Evolutionary conservation across 2,797 vertebrate genomes (phyloP), one percentile per base, ranked within the genome.

Genomic region (Lates japonicus): DNA sequence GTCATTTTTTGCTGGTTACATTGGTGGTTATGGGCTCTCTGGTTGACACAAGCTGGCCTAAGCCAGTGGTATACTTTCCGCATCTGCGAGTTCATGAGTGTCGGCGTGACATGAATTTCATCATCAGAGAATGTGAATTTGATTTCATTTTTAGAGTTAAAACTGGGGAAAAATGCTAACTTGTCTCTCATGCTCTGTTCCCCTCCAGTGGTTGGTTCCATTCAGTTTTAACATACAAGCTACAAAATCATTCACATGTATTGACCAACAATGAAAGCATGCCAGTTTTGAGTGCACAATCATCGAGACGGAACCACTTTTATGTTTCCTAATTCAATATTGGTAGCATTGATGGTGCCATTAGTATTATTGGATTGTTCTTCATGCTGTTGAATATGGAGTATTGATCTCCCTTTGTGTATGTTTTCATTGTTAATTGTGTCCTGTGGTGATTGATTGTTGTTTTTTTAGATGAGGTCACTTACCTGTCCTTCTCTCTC

Each of bases 351-450:
- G 70, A 76, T 25, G 77, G 33, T 7, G 44, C 80, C 85, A 70
- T 88, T 78, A 80, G 68, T 69, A 78, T 78, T 85, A 77, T 62
- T n/a, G 78, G 71, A 80, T 84, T 82, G 60, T 72, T 61, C 59
- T 58, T 39, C 8, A 2, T 80, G 62, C 61, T 64, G 55, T 49
- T 88, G 62, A 81, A 76, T 84, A 54, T 79, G 31, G 59, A 49
- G 44, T 11, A 89, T 85, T 70, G 88, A 86, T 88, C 51, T 20
- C 5, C 5, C 39, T 68, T 35, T 84, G 55, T 71, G 33, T 54
- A 37, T 85, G 48, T 74, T 82, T 84, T 64, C 35, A 60, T 78
- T 88, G 59, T 84, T 73, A 73, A 80, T 80, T 78, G 74, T 81
- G 49, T 82, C 52, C 46, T 65, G 51, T 63, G 54, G 37, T 70